Conservation (phyloP, 2,888 invertebrate genomes). For the Ochropleura leucogaster region DNA sequence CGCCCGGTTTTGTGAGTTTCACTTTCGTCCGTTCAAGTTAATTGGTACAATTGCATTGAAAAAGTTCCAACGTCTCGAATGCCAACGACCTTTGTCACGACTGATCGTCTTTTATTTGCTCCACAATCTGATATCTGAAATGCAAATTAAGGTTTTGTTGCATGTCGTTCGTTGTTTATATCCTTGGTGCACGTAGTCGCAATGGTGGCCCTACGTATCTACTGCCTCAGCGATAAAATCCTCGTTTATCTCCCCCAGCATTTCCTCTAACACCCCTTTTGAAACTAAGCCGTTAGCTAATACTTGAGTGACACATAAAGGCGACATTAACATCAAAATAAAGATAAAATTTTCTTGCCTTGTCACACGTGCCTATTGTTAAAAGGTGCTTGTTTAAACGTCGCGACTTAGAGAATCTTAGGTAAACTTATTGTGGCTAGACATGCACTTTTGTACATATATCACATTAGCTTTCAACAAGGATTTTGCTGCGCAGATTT, state of each 20-base stretch:
- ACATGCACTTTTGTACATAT: not conserved
- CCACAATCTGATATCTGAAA: constrained; percentile 68
- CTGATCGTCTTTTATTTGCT: constrained; percentile 66
- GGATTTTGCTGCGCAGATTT: not conserved
- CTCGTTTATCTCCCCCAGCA: constrained; percentile 71
- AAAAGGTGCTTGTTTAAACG: constrained; percentile 58
- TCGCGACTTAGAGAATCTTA: constrained; percentile 41
- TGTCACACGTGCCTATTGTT: constrained; percentile 46
- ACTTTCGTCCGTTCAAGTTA: constrained; percentile 86
- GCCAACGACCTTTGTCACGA: constrained; percentile 81
- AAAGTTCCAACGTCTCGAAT: constrained; percentile 72
- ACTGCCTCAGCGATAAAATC: constrained; percentile 58
- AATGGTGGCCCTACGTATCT: constrained; percentile 55
- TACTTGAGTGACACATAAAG: constrained; percentile 66
- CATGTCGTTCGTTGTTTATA: constrained; percentile 50
- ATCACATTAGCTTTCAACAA: not conserved
- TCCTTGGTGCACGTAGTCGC: constrained; percentile 12
- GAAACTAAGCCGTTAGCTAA: constrained; percentile 66
- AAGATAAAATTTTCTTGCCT: constrained; percentile 66
- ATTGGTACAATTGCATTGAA: constrained; percentile 86
- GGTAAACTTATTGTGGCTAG: constrained; percentile 13
- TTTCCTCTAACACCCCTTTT: constrained; percentile 67
- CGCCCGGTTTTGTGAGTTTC: constrained; percentile 84
- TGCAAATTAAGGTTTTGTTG: constrained; percentile 70
- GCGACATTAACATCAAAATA: constrained; percentile 67